Evolutionary conservation across 2,113 vertebrate genomes (phyloP), one percentile per base, ranked within the genome.

Genomic region (Oplegnathus fasciatus): DNA sequence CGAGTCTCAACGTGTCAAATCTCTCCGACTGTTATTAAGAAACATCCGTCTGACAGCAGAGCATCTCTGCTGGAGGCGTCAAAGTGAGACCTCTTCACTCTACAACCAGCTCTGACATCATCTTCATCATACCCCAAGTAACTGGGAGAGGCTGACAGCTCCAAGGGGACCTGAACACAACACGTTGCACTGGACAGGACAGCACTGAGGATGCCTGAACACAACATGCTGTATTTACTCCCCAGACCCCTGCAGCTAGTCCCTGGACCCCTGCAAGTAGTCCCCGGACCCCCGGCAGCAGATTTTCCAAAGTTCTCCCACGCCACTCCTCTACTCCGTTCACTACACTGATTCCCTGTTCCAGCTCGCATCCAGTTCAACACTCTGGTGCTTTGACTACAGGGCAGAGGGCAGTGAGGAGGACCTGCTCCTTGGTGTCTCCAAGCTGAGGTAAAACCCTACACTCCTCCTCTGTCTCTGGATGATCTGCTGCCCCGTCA

Each of bases 41-140:
- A 88, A 74, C 69, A 70, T 57, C 64, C 30, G 3, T 65, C 71
- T 75, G 85, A 79, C 66, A 88, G 60, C 67, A 46, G 28, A 60
- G 17, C 34, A 3, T 10, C 57, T 40, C 74, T 14, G 24, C 76
- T 77, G 58, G 5, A 69, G 52, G 67, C 60, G 0, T 58, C 28
- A 37, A 71, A 66, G 61, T 17, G 37, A 85, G 64, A 82, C 82
- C 82, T 75, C 62, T 67, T 62, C 50, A 46, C 32, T 50, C 26
- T 24, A 37, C 28, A 37, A 65, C 57, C 48, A 75, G 22, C 61
- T 68, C 18, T 40, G 40, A 52, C 58, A 71, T 40, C 24, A 46
- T 69, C 66, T 55, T 74, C 80, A 75, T 83, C 13, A 26, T 65
- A 79, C 48, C 57, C 24, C 1, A 2, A 62, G 46, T 55, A 58